Conservation (phyloP, 2,888 invertebrate species). For the Acleris holmiana region DNA sequence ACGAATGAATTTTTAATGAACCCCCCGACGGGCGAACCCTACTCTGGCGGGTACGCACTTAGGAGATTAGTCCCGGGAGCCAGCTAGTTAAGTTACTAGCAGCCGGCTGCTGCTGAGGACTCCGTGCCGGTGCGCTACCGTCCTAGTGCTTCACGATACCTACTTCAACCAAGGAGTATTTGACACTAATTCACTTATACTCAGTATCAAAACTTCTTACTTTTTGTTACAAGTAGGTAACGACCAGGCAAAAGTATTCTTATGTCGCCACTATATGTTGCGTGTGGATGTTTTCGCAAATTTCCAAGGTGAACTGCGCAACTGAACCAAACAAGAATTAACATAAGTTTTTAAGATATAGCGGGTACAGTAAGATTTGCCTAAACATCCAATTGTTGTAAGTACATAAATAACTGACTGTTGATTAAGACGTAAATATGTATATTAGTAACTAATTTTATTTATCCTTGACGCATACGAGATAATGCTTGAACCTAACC, state of each 20-base stretch:
- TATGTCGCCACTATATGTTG: constrained; percentile 24
- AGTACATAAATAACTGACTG: constrained; percentile 16
- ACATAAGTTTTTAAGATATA: constrained; percentile 5
- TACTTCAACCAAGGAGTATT: neutral
- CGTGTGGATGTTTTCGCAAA: constrained; percentile 27
- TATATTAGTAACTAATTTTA: neutral
- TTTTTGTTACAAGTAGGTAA: neutral
- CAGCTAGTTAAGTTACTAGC: constrained; percentile 66
- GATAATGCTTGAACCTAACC: neutral
- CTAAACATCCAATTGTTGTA: constrained; percentile 17
- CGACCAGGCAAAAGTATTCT: neutral
- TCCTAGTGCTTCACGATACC: neutral
- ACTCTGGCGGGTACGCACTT: constrained; percentile 72
- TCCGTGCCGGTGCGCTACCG: neutral
- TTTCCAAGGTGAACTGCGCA: constrained; percentile 30
- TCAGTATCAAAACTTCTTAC: too few species aligned
- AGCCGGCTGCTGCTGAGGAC: constrained; percentile 48
- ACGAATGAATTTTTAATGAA: constrained; percentile 85
- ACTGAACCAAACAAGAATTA: constrained; percentile 12
- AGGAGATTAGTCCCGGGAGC: constrained; percentile 82
- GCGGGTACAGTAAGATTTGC: neutral
- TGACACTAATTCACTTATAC: neutral
- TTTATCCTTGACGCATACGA: neutral
- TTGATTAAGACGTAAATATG: constrained; percentile 16
- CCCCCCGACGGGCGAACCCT: constrained; percentile 50